Evolutionary conservation across 2,113 vertebrate genomes (phyloP), one percentile per base, ranked within the genome.

Genomic region (Oncorhynchus keta): DNA sequence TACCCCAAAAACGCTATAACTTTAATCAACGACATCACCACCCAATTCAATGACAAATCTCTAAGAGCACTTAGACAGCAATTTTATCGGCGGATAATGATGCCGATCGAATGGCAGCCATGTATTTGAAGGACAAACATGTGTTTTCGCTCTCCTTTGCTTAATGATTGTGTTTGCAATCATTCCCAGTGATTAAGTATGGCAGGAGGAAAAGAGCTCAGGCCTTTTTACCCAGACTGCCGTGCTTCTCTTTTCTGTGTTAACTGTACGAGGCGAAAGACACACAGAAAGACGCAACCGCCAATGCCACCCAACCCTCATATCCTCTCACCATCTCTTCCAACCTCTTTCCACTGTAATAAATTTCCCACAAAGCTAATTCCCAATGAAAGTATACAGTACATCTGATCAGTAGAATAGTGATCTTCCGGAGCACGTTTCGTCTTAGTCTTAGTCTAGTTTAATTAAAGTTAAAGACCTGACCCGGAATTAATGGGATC

Each of bases 51-150:
- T 85, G 81, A 84, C 68, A 81, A 84, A 84, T 84, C 79, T 89
- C 72, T 45, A 81, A 76, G 73, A 85, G 85, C 90, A 89, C 89
- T 91, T 83, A 91, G 82, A 85, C 77, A 16, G 71, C 76, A 59
- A 84, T 91, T 88, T 86, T 85, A 83, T 45, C 39, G 39, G 39
- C 9, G 9, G 39, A 83, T 89, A 91, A 89, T 86, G 86, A 86
- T 83, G 81, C 82, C 49, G 67, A 84, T 91, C 39, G 51, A 91
- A 91, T 91, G 67, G 73, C 57, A 68, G 77, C 86, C 85, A 81
- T 80, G 82, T 87, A 73, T 85, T 88, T 82, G 78, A 87, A 91
- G 88, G 87, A 88, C 84, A 90, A 88, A 89, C 85, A 87, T 77
- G 74, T 89, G 86, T 91, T 89, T 90, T 91, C 79, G 72, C 80